These are phyloP conservation scores for Kryphioiulus occultus DNA, from an alignment of 2,888 invertebrate species.

Conservation along the genomic window DNA sequence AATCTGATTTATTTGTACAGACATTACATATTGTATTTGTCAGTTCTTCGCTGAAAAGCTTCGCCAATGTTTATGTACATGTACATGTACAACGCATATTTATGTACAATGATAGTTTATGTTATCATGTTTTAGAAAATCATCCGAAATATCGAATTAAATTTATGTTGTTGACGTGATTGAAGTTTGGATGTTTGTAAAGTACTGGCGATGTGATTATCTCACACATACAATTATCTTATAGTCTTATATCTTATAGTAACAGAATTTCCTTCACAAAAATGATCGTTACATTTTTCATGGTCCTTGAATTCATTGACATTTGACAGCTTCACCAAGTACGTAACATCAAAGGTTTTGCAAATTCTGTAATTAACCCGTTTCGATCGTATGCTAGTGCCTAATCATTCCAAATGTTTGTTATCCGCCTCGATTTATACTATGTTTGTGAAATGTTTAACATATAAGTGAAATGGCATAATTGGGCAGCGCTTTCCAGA, in stretches of 20 bases:
- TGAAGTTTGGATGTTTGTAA: no score
- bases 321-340: not conserved
- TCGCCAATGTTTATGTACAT: not conserved
- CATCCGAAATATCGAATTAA: no score
- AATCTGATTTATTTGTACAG: not conserved
- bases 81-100: no score
- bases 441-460: conserved; percentile 8
- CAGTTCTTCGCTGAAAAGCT: not conserved
- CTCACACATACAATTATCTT: not conserved
- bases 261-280: not conserved
- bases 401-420: not conserved
- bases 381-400: not conserved
- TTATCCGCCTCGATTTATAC: not conserved
- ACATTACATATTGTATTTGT: not conserved
- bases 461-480: not conserved
- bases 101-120: no score
- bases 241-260: not conserved
- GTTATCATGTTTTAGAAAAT: no score
- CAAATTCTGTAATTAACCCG: not conserved
- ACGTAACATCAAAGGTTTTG: not conserved
- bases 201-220: no score
- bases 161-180: no score
- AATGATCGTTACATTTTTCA: not conserved
- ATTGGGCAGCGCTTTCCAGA: not conserved
- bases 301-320: not conserved